phyloP scores from a whole-genome alignment of 1,140 invertebrate genomes.

The Lepidotrigona ventralis region DNA sequence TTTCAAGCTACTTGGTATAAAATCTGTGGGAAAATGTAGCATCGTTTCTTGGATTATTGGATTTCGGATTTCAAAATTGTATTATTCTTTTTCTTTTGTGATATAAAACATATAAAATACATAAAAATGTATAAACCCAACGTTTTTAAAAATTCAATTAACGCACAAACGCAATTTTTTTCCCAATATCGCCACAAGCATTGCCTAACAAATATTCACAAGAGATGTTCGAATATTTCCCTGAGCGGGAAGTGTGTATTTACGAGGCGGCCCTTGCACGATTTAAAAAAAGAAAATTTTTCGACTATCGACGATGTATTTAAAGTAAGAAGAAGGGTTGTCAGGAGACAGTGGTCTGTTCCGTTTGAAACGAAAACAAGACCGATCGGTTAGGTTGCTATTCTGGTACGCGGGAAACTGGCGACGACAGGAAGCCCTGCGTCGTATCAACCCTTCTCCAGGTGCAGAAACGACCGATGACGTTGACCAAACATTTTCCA shows the following conservation, averaged over 20 bases:
- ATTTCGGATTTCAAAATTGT: too few species aligned
- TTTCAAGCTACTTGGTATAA: not conserved
- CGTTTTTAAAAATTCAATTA: too few species aligned
- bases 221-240: not conserved
- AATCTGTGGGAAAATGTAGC: too few species aligned
- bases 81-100: too few species aligned
- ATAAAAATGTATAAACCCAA: too few species aligned
- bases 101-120: too few species aligned
- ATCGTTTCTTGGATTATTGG: too few species aligned
- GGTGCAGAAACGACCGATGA: conserved; percentile 63
- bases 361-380: conserved; percentile 20
- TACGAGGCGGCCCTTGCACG: too few species aligned
- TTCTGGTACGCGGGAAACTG: conserved; percentile 25
- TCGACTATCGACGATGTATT: not conserved
- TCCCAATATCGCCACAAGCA: too few species aligned
- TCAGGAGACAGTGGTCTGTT: not conserved
- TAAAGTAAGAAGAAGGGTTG: not conserved
- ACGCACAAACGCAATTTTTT: too few species aligned
- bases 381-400: not conserved
- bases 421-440: conserved; percentile 42
- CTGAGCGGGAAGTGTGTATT: not conserved
- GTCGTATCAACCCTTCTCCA: conserved; percentile 63
- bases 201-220: not conserved
- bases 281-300: not conserved
- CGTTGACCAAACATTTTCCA: conserved; percentile 70